A percentile compares a stretch with the other conserved stretches of the same genome.
Conservation (phyloP, 2,888 invertebrate species). For the Standfussiana lucernea region DNA sequence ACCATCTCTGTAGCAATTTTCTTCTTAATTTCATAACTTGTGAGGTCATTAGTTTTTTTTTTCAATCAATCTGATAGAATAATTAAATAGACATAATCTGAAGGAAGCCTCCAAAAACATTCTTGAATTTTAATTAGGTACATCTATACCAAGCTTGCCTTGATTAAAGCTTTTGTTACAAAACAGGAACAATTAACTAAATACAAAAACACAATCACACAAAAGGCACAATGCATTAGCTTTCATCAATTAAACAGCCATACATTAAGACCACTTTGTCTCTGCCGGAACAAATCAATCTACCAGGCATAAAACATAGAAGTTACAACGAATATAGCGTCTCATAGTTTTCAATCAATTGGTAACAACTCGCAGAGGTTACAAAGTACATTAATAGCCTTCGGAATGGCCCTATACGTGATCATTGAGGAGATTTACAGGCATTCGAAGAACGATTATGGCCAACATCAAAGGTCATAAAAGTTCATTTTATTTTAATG, state of each 20-base stretch:
- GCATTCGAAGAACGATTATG: slow-evolving; percentile 66
- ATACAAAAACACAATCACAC: slow-evolving; percentile 1
- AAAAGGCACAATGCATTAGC: slow-evolving; percentile 22
- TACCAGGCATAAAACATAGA: slow-evolving; percentile 34
- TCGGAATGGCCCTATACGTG: slow-evolving; percentile 65
- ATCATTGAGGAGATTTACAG: slow-evolving; percentile 72
- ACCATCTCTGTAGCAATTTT: not conserved
- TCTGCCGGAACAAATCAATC: slow-evolving; percentile 50
- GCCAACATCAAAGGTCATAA: slow-evolving; percentile 70
- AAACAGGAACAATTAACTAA: slow-evolving; percentile 13
- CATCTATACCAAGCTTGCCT: not conserved
- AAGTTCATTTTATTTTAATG: slow-evolving; percentile 69
- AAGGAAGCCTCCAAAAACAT: not conserved
- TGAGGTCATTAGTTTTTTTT: not conserved
- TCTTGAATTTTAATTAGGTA: not conserved
- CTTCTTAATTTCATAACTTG: not conserved
- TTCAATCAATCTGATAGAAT: not conserved
- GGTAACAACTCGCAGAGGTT: slow-evolving; percentile 60
- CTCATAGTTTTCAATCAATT: slow-evolving; percentile 65
- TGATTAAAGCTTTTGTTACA: slow-evolving; percentile 16
- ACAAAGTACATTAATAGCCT: slow-evolving; percentile 68
- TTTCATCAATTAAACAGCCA: slow-evolving; percentile 10
- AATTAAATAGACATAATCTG: not conserved
- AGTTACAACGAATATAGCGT: slow-evolving; percentile 33
- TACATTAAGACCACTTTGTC: slow-evolving; percentile 25